phyloP scores from a whole-genome alignment of 2,113 vertebrate genomes.

The Odontophorus gujanensis region DNA sequence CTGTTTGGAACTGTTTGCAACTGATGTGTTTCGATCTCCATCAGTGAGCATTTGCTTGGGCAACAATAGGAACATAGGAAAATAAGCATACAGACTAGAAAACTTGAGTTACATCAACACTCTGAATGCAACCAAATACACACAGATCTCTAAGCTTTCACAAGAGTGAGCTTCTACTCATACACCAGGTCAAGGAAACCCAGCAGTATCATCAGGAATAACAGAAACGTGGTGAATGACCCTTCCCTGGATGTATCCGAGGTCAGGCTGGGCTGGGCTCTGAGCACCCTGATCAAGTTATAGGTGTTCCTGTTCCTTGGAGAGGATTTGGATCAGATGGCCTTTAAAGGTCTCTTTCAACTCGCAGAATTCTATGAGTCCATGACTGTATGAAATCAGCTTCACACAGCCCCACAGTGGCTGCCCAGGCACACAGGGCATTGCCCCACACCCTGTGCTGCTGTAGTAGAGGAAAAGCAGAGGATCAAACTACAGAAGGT shows the following conservation, averaged over 20 bases:
- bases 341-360: too few species aligned
- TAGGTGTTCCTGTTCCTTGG: too few species aligned
- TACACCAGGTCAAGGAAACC: background rate
- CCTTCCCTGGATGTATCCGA: too few species aligned
- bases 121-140: background rate
- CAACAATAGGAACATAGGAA: fast-evolving
- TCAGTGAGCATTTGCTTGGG: background rate
- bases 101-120: fast-evolving
- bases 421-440: background rate
- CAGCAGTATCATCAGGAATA: background rate
- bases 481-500: background rate
- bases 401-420: background rate
- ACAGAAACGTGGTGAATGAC: too few species aligned
- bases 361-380: too few species aligned
- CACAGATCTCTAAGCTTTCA: background rate
- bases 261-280: too few species aligned
- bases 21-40: background rate
- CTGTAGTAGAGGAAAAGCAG: background rate
- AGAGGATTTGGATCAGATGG: too few species aligned
- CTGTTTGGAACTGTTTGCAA: background rate
- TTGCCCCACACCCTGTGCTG: background rate
- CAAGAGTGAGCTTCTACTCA: background rate
- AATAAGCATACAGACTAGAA: background rate
- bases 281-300: too few species aligned
- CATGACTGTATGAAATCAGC: background rate